phyloP scores from a whole-genome alignment of 2,888 invertebrate genomes.

The Dynastes tityus region DNA sequence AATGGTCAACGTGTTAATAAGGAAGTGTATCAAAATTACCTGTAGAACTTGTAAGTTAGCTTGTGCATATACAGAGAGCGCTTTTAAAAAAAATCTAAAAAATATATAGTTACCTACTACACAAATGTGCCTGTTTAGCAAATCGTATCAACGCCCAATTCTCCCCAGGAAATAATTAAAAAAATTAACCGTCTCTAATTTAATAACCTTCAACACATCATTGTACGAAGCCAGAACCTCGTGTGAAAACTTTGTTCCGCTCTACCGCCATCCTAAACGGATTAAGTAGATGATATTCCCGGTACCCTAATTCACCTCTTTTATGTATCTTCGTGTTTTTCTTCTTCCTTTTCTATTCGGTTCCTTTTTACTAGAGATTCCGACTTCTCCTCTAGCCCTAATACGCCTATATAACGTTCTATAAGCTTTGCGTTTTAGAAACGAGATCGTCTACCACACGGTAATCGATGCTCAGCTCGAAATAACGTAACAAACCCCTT shows the following conservation, averaged over 20 bases:
- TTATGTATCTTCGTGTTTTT: background rate
- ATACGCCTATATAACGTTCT: background rate
- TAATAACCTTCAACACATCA: conserved; percentile 9
- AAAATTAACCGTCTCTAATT: conserved; percentile 6
- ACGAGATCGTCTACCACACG: background rate
- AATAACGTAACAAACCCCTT: conserved; percentile 36
- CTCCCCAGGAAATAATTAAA: conserved; percentile 17
- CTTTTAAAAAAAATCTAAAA: no score
- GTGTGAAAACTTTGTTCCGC: conserved; percentile 42
- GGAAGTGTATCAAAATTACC: no score
- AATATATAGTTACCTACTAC: no score
- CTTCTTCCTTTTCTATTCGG: conserved; percentile 15
- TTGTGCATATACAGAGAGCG: no score
- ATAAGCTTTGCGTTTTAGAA: background rate
- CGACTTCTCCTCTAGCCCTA: background rate
- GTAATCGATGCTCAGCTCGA: background rate
- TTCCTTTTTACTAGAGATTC: conserved; percentile 4
- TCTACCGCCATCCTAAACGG: conserved; percentile 35
- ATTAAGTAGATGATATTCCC: conserved; percentile 26
- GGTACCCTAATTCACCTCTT: conserved; percentile 16
- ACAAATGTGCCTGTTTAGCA: no score
- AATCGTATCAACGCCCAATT: background rate
- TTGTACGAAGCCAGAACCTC: background rate
- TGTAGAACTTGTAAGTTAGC: no score
- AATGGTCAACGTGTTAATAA: no score